Percentiles rank a stretch among this genome's conserved stretches.
Evolutionary conservation across 2,797 vertebrate genomes (phyloP).

Genomic region (Cuculus canorus): DNA sequence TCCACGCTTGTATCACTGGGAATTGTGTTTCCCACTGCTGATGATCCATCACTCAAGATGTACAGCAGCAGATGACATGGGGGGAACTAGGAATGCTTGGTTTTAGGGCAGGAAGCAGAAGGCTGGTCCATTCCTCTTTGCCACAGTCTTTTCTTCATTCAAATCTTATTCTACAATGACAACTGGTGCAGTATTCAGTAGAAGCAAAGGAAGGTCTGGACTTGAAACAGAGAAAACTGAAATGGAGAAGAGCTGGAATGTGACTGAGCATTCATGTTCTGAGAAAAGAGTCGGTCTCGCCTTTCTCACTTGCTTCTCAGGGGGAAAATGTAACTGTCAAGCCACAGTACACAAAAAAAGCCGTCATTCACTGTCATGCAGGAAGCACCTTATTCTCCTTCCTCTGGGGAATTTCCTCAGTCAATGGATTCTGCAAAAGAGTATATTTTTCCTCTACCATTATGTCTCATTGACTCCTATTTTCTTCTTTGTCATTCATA

Average conservation of each 20-base stretch:
- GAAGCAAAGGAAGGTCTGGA: not conserved
- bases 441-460: not conserved
- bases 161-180: not conserved
- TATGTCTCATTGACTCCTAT: conserved; percentile 18
- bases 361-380: conserved; percentile 26
- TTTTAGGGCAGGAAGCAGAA: not conserved
- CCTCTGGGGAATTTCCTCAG: conserved; percentile 21
- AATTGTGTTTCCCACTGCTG: not conserved
- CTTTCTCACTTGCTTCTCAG: not conserved
- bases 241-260: not conserved
- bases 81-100: not conserved
- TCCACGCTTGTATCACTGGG: not conserved
- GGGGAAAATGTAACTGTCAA: not conserved
- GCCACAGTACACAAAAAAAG: not conserved
- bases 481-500: conserved; percentile 38
- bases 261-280: not conserved
- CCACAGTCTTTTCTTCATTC: not conserved
- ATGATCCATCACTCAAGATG: fast-evolving
- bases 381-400: not conserved
- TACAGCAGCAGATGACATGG: not conserved
- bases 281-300: not conserved
- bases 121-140: not conserved
- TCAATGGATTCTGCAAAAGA: not conserved
- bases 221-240: not conserved
- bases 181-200: not conserved